Evolutionary conservation across 2,888 invertebrate genomes (phyloP).

Genomic region (Horisme vitalbata): DNA sequence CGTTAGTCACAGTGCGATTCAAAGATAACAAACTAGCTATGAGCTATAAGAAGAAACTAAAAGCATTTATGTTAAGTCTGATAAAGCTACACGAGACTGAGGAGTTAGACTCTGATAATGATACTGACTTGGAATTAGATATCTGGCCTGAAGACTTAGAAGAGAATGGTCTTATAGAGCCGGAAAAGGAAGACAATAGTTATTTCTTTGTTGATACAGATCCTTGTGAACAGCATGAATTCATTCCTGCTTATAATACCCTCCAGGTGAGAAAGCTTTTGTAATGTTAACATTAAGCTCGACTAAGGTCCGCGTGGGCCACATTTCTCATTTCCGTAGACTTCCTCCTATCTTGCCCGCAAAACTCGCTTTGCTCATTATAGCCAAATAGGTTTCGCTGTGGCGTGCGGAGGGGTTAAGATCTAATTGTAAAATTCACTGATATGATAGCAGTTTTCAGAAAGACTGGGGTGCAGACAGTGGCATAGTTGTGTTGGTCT

Average conservation of each 20-base stretch:
- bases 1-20: constrained; percentile 72
- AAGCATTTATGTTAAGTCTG: constrained; percentile 70
- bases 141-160: constrained; percentile 69
- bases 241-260: constrained; percentile 61
- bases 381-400: too few species aligned
- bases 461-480: too few species aligned
- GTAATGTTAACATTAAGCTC: background rate
- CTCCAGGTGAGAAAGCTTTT: constrained; percentile 44
- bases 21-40: constrained; percentile 66
- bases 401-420: too few species aligned
- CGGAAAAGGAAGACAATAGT: constrained; percentile 45
- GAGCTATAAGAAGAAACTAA: constrained; percentile 70
- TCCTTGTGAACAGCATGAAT: constrained; percentile 48
- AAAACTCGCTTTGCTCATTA: too few species aligned
- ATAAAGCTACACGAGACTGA: constrained; percentile 60
- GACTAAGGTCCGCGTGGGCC: background rate
- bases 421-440: too few species aligned
- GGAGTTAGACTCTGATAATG: constrained; percentile 48
- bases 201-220: constrained; percentile 73
- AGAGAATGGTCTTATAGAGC: constrained; percentile 35
- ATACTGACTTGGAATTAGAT: constrained; percentile 66
- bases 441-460: too few species aligned
- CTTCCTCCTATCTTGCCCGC: too few species aligned
- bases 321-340: too few species aligned
- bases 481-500: too few species aligned